Evolutionary conservation across 1,140 invertebrate genomes (phyloP).

Genomic region (Diploscapter pachys): DNA sequence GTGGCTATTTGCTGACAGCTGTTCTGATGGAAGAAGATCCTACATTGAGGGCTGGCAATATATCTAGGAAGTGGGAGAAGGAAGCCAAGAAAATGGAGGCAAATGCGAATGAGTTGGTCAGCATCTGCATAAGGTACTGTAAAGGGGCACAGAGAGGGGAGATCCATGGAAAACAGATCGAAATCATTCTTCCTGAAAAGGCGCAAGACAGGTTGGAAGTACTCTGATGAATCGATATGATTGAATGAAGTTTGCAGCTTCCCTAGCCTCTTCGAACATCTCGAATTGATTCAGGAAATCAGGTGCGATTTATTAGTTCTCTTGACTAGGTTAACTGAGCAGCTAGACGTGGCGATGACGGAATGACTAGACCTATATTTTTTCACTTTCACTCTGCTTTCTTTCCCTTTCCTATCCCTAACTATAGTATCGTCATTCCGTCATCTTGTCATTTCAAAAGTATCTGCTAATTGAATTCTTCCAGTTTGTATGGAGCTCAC

Average conservation of each 20-base stretch:
- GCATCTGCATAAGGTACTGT: not conserved
- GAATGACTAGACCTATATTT: not conserved
- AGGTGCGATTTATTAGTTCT: no score
- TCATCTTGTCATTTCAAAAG: no score
- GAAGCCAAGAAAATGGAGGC: slow-evolving; percentile 3
- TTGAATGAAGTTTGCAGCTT: slow-evolving; percentile 6
- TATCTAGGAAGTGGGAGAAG: not conserved
- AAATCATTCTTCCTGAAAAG: slow-evolving; percentile 19
- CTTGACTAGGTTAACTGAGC: no score
- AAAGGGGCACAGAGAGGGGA: slow-evolving; percentile 11
- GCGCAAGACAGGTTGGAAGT: slow-evolving; percentile 6
- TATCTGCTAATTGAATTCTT: no score
- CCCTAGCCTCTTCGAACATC: slow-evolving; percentile 18
- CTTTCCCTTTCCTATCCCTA: not conserved
- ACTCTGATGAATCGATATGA: not conserved
- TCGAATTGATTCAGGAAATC: slow-evolving; percentile 13
- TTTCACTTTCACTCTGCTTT: not conserved
- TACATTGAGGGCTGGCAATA: no score
- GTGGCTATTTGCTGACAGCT: slow-evolving; percentile 27
- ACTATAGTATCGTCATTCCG: no score
- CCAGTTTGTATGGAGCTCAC: no score
- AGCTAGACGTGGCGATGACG: not conserved
- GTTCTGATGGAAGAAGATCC: slow-evolving; percentile 1
- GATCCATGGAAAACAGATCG: slow-evolving; percentile 35
- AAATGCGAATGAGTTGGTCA: slow-evolving; percentile 12